Base-by-base conservation (phyloP, 2,888 invertebrate genomes). In the Cylloceria caligata region DNA sequence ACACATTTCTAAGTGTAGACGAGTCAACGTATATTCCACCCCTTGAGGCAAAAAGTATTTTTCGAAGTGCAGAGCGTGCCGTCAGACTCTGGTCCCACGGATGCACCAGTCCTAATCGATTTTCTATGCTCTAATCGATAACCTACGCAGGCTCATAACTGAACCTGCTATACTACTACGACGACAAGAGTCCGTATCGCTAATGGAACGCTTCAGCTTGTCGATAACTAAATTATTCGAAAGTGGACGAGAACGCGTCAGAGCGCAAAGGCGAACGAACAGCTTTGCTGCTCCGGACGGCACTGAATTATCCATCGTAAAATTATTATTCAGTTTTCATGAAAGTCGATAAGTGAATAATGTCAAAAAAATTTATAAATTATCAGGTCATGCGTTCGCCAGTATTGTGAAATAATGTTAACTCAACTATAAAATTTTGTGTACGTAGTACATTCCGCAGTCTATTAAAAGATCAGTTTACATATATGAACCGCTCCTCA, bases 161-260 rank as follows among this genome's bases (percentile, higher is more conserved):
- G 60, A 68, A 76, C n/a, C 75, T 60, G 16, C 57, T 27, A 24
- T 45, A 21, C 64, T 52, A 16, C 3, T 52, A 24, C 39, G 24
- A 65, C 65, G 60, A 71, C 47, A 60, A 36, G 13, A 64, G 45
- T 55, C 73, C 78, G 55, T 71, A 80, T 39, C 87, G 84, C 88
- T 89, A 90, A 89, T 89, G 90, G 90, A 90, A 88, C 86, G 86
- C 88, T 87, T 88, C 87, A 87, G 86, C 88, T 87, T 86, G 87
- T 87, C 88, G 87, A 89, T 91, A 91, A 91, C 87, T 90, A 88
- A 91, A 90, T 91, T 90, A 90, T 87, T 88, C 85, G 84, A 86
- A 85, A 88, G 87, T 87, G 82, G 84, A 83, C 80, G 78, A 72
- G 68, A 39, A 39, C 47, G 73, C 73, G 68, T 74, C 78, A 71